Percentiles rank a stretch among this genome's conserved stretches.
These are phyloP conservation scores for Aricia artaxerxes DNA, from an alignment of 2,888 invertebrate genomes.

Conservation along the genomic window DNA sequence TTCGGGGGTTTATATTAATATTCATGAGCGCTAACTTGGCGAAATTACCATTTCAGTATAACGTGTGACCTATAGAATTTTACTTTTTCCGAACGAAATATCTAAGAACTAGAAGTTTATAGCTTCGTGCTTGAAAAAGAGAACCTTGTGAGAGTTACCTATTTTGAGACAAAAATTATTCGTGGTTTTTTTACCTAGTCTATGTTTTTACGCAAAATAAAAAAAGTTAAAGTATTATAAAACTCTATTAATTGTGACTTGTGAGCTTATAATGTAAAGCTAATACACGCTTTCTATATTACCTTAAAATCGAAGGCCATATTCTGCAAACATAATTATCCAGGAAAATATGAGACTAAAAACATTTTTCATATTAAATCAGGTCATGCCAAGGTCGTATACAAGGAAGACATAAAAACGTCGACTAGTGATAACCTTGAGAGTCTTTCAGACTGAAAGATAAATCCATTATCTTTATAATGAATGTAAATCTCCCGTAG, in stretches of 20 bases:
- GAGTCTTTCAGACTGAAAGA: slow-evolving; percentile 3
- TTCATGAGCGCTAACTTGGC: slow-evolving; percentile 74
- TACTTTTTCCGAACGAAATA: background rate
- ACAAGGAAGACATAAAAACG: background rate
- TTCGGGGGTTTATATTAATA: slow-evolving; percentile 73
- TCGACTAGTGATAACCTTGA: slow-evolving; percentile 10
- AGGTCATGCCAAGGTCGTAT: background rate
- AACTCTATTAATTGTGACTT: too few relatives aligned
- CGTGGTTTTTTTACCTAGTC: too few relatives aligned
- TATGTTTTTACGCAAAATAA: too few relatives aligned
- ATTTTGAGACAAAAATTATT: too few relatives aligned
- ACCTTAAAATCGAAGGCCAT: too few relatives aligned
- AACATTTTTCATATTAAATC: background rate
- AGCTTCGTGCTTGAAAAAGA: too few relatives aligned
- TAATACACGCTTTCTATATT: too few relatives aligned
- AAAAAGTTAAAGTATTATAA: too few relatives aligned
- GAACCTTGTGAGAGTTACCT: too few relatives aligned
- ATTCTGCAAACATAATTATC: background rate
- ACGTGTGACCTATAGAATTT: slow-evolving; percentile 47
- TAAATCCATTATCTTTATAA: slow-evolving; percentile 15
- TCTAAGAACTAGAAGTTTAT: too few relatives aligned
- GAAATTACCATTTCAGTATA: slow-evolving; percentile 75
- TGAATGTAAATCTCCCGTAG: slow-evolving; percentile 32
- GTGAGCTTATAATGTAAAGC: too few relatives aligned
- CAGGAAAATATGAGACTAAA: background rate